These are phyloP conservation scores for Erythrolamprus reginae DNA, from an alignment of 2,113 vertebrate species.

Conservation along the genomic window DNA sequence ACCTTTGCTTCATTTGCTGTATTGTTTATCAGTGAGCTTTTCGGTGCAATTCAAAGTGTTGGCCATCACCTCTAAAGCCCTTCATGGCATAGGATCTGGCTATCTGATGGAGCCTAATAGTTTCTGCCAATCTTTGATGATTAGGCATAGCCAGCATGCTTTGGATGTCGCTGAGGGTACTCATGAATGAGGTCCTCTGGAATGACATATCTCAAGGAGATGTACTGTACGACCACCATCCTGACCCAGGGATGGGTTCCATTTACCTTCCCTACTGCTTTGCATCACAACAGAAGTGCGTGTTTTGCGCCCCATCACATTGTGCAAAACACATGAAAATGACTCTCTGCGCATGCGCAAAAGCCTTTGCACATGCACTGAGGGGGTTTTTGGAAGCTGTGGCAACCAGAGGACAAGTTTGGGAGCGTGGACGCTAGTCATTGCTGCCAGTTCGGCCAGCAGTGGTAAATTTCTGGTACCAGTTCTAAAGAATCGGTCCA, in stretches of 20 bases:
- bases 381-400: too few relatives aligned
- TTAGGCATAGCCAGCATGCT: background rate
- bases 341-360: too few relatives aligned
- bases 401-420: too few relatives aligned
- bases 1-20: background rate
- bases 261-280: too few relatives aligned
- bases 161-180: background rate
- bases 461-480: too few relatives aligned
- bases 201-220: background rate
- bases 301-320: too few relatives aligned
- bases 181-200: background rate
- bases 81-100: background rate
- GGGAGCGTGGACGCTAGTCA: too few relatives aligned
- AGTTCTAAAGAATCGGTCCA: too few relatives aligned
- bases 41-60: background rate
- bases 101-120: background rate
- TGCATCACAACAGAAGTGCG: too few relatives aligned
- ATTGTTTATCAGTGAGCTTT: background rate
- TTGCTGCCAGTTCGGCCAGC: too few relatives aligned
- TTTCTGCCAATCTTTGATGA: background rate
- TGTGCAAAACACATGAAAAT: too few relatives aligned
- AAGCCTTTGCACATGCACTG: too few relatives aligned
- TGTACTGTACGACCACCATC: background rate
- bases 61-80: background rate
- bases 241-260: background rate